phyloP scores from a whole-genome alignment of 2,888 invertebrate genomes.

The Himalopsyche kuldschensis region DNA sequence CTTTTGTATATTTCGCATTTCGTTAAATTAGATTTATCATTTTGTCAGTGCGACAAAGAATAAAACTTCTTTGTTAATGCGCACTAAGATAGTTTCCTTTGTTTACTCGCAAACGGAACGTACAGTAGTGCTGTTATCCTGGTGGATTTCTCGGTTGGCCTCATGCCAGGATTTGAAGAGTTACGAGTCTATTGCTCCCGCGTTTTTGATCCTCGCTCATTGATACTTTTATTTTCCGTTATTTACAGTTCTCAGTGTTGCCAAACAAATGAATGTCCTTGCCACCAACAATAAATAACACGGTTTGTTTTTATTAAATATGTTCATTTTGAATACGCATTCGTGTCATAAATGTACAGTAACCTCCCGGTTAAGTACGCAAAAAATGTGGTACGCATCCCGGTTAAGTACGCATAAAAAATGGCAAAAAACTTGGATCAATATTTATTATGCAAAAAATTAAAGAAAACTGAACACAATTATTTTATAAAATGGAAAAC shows the following conservation, averaged over 20 bases:
- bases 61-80: background rate
- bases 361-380: no score
- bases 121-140: background rate
- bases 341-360: background rate
- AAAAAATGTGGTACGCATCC: no score
- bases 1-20: background rate
- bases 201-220: background rate
- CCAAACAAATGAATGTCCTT: background rate
- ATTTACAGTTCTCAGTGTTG: background rate
- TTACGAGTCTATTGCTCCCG: background rate
- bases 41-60: background rate
- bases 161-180: background rate
- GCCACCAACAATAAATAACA: background rate
- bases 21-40: background rate
- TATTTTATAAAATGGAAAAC: no score
- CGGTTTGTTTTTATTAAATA: background rate
- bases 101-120: background rate
- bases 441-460: no score
- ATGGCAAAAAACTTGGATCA: no score
- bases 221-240: background rate
- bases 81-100: background rate
- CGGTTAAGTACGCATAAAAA: no score
- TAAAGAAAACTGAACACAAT: no score
- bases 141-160: background rate
- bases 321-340: background rate